Evolutionary conservation across 2,113 vertebrate genomes (phyloP).

Genomic region (Cynoglossus semilaevis): DNA sequence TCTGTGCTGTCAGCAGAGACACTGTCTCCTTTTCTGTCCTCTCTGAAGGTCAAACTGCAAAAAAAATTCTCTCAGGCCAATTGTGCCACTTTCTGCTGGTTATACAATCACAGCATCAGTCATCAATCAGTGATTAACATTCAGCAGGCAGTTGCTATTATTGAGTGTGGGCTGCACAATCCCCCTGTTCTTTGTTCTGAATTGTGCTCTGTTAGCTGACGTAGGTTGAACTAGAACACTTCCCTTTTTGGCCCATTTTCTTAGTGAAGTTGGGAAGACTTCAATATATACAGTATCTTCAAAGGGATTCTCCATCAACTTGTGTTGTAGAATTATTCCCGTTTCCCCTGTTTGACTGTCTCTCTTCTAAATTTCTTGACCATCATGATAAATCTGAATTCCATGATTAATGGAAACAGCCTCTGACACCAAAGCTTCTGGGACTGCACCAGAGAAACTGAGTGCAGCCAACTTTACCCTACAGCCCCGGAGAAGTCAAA

Average conservation of each 20-base stretch:
- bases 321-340: neutral
- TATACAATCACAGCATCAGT: constrained; percentile 52
- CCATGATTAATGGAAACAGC: constrained; percentile 6
- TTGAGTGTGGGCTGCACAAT: neutral
- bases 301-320: constrained; percentile 1
- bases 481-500: neutral
- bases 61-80: constrained; percentile 38
- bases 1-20: constrained; percentile 36
- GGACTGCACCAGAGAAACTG: constrained; percentile 34
- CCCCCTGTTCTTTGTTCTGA: too few relatives aligned
- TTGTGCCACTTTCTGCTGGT: constrained; percentile 30
- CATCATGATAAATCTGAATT: constrained; percentile 22
- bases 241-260: too few relatives aligned
- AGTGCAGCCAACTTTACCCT: constrained; percentile 10
- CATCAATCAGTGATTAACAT: constrained; percentile 51
- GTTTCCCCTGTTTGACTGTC: constrained; percentile 10
- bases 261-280: too few relatives aligned
- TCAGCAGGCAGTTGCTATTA: constrained; percentile 36
- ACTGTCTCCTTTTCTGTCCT: constrained; percentile 1
- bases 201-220: too few relatives aligned
- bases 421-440: constrained; percentile 42
- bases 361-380: constrained; percentile 27
- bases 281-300: too few relatives aligned
- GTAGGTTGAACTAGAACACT: too few relatives aligned
- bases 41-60: constrained; percentile 11